Percentiles rank a stretch among this genome's conserved stretches.
phyloP scores from a whole-genome alignment of 2,797 vertebrate genomes.

The Scomberomorus guttatus region DNA sequence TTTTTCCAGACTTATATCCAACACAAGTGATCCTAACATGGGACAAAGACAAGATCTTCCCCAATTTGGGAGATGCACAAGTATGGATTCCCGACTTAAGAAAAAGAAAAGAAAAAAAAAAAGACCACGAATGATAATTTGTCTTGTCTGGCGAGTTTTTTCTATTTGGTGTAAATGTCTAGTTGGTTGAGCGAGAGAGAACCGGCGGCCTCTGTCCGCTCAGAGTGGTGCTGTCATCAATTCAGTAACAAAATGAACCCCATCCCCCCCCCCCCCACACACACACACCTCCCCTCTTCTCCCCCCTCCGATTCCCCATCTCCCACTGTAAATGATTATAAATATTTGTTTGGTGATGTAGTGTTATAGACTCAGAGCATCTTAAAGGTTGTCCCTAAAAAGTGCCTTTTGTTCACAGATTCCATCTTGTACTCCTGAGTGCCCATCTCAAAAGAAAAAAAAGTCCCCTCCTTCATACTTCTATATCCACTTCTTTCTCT shows the following conservation, averaged over 20 bases:
- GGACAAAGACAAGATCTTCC: slow-evolving; percentile 83
- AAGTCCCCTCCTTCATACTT: slow-evolving; percentile 83
- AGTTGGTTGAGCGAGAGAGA: slow-evolving; percentile 56
- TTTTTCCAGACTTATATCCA: slow-evolving; percentile 25
- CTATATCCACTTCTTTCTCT: slow-evolving; percentile 73
- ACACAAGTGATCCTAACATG: slow-evolving; percentile 26
- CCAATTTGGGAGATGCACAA: slow-evolving; percentile 78
- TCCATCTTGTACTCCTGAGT: slow-evolving; percentile 89
- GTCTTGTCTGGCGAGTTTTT: slow-evolving; percentile 48
- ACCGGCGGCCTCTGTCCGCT: slow-evolving; percentile 34
- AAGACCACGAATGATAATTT: background rate
- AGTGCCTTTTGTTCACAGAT: slow-evolving; percentile 90
- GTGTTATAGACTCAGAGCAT: slow-evolving; percentile 89
- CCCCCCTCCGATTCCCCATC: background rate
- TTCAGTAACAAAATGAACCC: slow-evolving; percentile 58
- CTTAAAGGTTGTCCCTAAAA: slow-evolving; percentile 90
- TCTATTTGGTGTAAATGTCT: slow-evolving; percentile 55
- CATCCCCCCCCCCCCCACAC: slow-evolving; percentile 15
- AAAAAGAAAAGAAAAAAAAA: background rate
- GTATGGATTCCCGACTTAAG: slow-evolving; percentile 41
- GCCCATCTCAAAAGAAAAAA: slow-evolving; percentile 81
- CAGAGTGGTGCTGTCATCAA: slow-evolving; percentile 52
- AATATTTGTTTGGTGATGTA: slow-evolving; percentile 89
- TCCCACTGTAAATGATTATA: slow-evolving; percentile 86
- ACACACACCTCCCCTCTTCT: background rate